Base-by-base conservation (phyloP, 2,888 invertebrate genomes). In the Drosophila meridionalis region DNA sequence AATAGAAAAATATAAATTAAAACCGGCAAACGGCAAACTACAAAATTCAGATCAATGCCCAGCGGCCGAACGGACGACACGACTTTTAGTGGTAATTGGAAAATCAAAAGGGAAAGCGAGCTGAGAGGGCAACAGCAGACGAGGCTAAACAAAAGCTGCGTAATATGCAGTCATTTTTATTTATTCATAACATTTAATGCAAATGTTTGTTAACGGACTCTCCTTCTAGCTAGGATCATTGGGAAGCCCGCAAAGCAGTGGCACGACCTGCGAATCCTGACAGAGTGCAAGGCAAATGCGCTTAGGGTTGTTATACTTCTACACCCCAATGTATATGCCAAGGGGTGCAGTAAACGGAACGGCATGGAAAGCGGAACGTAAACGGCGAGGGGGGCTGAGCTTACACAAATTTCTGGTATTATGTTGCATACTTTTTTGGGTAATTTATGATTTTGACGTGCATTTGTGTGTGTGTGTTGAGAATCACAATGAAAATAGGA, bases 381-480 rank as follows among this genome's bases (percentile, higher is more conserved):
- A 14, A 2, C 14, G 53, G 36, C 2, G 26, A 26, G 9, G 50
- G 62, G 58, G 63, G 65, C 55, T 73, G 82, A 66, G 76, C 69
- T 81, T 81, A 76, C 80, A 87, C 87, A 87, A 87, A 87, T 87
- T 84, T 87, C 87, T 76, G 61, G 80, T 78, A 89, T 85, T 87
- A 83, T 85, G 87, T 87, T 85, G 85, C 89, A 89, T 84, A 87
- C 77, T 82, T 87, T 78, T 73, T 40, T 42, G 76, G 87, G 85
- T 89, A 85, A 85, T 85, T 85, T 85, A 85, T 89, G 89, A 89
- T 89, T 85, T 89, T 69, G 56, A 73, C 82, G 87, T 73, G 80
- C 80, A 83, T 72, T 70, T 58, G 58, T 65, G 65, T 52, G 65
- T 14, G 47, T 32, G 50, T 20, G 50, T 73, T 50, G 42, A 34